A percentile compares a stretch with the other conserved stretches of the same genome.
These are phyloP conservation scores for Drosophila arizonae DNA, from an alignment of 1,140 invertebrate species.

Conservation along the genomic window DNA sequence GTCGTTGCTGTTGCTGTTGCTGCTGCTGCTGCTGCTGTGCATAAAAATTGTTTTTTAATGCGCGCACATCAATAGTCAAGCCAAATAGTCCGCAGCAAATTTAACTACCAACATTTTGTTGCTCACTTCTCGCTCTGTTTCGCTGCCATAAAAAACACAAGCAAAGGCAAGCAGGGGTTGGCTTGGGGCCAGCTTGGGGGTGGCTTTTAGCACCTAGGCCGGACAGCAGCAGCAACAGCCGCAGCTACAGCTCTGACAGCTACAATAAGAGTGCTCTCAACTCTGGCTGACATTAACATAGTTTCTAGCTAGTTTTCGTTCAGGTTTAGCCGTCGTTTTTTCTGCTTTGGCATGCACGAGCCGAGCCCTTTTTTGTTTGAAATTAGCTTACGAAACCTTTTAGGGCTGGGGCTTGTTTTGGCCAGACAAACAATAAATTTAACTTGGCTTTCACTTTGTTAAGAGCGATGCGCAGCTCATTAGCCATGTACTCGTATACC, in stretches of 20 bases:
- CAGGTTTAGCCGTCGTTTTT: background rate
- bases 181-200: background rate
- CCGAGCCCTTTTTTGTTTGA: slow-evolving; percentile 23
- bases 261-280: slow-evolving; percentile 15
- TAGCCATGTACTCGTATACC: slow-evolving; percentile 44
- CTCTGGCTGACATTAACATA: slow-evolving; percentile 35
- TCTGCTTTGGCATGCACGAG: slow-evolving; percentile 1
- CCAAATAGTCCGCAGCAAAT: slow-evolving; percentile 76
- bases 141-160: slow-evolving; percentile 30
- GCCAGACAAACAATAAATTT: slow-evolving; percentile 63
- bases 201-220: slow-evolving; percentile 6
- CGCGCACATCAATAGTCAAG: slow-evolving; percentile 77
- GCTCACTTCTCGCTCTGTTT: slow-evolving; percentile 53
- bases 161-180: background rate
- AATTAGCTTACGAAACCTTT: slow-evolving; percentile 37
- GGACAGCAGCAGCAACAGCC: too few species aligned
- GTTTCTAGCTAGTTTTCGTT: slow-evolving; percentile 20
- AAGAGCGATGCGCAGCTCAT: slow-evolving; percentile 35
- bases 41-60: slow-evolving; percentile 81
- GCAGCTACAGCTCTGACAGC: background rate
- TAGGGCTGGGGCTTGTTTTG: slow-evolving; percentile 22
- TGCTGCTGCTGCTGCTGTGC: slow-evolving; percentile 48
- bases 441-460: slow-evolving; percentile 17
- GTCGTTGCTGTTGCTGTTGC: slow-evolving; percentile 3
- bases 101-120: slow-evolving; percentile 71